These are phyloP conservation scores for Gnathonemus echidnorhynchus DNA, from an alignment of 2,113 vertebrate species.

Conservation along the genomic window DNA sequence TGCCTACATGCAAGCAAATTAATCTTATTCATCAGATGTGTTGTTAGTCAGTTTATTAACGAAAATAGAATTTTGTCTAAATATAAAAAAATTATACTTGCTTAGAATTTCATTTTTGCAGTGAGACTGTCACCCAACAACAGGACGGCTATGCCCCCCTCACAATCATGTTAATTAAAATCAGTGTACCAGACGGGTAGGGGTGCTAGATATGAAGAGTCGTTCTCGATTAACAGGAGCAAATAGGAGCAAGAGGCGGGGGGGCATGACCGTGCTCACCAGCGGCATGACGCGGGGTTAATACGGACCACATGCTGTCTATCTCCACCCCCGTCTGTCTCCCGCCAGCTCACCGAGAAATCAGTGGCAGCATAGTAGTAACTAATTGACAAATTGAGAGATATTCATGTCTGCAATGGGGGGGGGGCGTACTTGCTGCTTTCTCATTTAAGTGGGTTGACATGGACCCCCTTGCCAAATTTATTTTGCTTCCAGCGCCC, in stretches of 20 bases:
- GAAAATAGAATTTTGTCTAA: no score
- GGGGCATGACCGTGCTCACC: no score
- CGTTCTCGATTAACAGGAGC: not conserved
- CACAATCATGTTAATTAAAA: not conserved
- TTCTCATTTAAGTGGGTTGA: not conserved
- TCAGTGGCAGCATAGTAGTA: not conserved
- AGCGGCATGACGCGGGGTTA: not conserved
- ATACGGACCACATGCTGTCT: not conserved
- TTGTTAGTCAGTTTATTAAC: no score
- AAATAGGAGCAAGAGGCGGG: no score
- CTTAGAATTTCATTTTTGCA: no score
- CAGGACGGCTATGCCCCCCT: not conserved
- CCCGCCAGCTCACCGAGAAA: not conserved
- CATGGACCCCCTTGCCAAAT: not conserved
- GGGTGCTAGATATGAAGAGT: not conserved
- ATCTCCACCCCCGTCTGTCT: not conserved
- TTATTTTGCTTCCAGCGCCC: not conserved
- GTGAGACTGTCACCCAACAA: not conserved
- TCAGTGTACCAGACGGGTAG: not conserved
- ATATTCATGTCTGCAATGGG: conserved; percentile 7
- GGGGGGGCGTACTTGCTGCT: not conserved
- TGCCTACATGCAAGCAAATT: no score
- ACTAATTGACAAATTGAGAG: conserved; percentile 17
- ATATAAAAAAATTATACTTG: no score
- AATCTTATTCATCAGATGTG: no score